phyloP scores from a whole-genome alignment of 2,113 vertebrate species.

The Sprattus sprattus region DNA sequence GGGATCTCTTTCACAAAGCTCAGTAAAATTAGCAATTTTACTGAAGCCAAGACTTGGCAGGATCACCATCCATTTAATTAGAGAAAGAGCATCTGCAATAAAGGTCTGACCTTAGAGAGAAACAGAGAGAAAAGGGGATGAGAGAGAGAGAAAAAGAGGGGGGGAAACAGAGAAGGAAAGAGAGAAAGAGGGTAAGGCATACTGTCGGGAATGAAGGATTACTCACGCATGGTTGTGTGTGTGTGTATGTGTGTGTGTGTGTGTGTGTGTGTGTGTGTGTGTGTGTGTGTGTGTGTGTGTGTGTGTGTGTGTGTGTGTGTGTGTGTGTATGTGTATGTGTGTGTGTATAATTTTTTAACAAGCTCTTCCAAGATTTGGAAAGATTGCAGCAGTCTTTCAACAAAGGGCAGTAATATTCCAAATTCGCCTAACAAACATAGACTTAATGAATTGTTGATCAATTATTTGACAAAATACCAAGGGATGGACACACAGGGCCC shows the following conservation, averaged over 20 bases:
- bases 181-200: background rate
- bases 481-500: no score
- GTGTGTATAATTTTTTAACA: background rate
- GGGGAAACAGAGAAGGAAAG: conserved; percentile 22
- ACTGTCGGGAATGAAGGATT: no score
- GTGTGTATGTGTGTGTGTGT: background rate
- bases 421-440: background rate
- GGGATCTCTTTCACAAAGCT: background rate
- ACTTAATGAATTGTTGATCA: background rate
- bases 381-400: background rate
- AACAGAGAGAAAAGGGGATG: background rate
- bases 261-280: background rate
- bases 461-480: background rate
- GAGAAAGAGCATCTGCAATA: conserved; percentile 63
- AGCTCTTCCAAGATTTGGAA: background rate
- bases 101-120: conserved; percentile 44
- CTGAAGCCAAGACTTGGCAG: conserved; percentile 59
- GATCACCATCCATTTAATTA: conserved; percentile 63
- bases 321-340: background rate
- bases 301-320: background rate
- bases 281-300: background rate
- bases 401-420: background rate
- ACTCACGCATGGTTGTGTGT: background rate
- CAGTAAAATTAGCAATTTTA: conserved; percentile 53
- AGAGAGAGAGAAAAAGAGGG: conserved; percentile 35